Base-by-base conservation (phyloP, 2,888 invertebrate genomes). In the Cephus nigrinus region DNA sequence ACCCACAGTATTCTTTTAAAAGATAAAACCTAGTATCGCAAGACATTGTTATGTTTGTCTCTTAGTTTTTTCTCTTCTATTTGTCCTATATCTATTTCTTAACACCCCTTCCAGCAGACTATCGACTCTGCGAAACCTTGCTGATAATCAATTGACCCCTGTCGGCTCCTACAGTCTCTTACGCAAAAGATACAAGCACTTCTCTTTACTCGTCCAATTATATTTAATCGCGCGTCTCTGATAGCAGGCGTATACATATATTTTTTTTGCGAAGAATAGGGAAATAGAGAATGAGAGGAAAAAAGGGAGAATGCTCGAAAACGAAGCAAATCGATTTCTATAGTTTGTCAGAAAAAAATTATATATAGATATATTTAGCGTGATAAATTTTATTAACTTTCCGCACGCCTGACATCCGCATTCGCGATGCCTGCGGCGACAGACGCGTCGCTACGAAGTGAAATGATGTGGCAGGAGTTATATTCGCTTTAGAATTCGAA, bases 231-330 rank as follows among this genome's bases (percentile, higher is more conserved):
- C 55, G 23, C 9, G 2, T 55, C 9, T 23, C 55, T 2, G 23
- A 55, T 55, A 40, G 9, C 1, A 9, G 23, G 15, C 36, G 36
- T 4, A 15, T 36, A 15, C 4, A 1, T 4, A 15, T 15, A 12
- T 36, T 15, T 36, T 36, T 35, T 4, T 36, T 35, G 35, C 36
- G 36, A 36, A 72, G 74, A 76, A 35, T 11, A 73, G 68, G 69
- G 15, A 35, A 5, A 71, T 68, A 31, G 40, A 77, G 36, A 68
- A 76, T 12, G 69, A 75, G 68, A 69, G 23, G 36, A 32, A 73
- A 75, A 69, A 75, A 73, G 69, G 77, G 75, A 80, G 76, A 75
- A 74, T 74, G 78, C 77, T 40, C 15, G 15, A 15, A 40, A 40
- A 40, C 40, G 40, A 55, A 9, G 23, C 23, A 55, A 55, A 23